These are phyloP conservation scores for Chaenogobius annularis DNA, from an alignment of 2,113 vertebrate species.

Conservation along the genomic window DNA sequence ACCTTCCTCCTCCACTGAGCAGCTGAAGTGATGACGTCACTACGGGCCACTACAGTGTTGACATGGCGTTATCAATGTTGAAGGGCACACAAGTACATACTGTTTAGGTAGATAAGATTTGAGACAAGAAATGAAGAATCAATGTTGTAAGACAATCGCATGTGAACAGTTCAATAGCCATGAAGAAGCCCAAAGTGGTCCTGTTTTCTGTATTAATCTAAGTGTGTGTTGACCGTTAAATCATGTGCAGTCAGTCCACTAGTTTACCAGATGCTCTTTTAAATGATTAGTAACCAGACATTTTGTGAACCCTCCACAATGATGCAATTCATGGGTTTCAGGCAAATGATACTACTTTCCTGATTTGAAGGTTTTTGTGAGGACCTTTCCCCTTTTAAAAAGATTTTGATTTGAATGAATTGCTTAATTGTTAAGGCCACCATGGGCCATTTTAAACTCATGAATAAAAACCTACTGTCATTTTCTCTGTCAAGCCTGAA, in stretches of 20 bases:
- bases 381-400: too few species aligned
- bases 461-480: neutral
- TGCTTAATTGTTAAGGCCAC: too few species aligned
- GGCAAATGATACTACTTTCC: neutral
- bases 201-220: conserved; percentile 41
- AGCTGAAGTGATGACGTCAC: conserved; percentile 63
- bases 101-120: neutral
- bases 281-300: neutral
- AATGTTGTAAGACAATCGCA: conserved; percentile 21
- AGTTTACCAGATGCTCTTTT: neutral
- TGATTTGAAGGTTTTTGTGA: too few species aligned
- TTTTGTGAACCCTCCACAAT: conserved; percentile 2
- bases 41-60: neutral
- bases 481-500: neutral
- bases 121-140: conserved; percentile 1
- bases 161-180: conserved; percentile 23
- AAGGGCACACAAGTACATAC: conserved; percentile 20
- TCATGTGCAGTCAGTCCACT: conserved; percentile 2
- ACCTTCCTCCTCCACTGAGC: conserved; percentile 66
- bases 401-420: too few species aligned
- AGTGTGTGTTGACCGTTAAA: conserved; percentile 63
- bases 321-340: neutral
- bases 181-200: conserved; percentile 36
- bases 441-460: too few species aligned
- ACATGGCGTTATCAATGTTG: conserved; percentile 6